Base-by-base conservation (phyloP, 1,140 invertebrate species). In the Heliconius nattereri region DNA sequence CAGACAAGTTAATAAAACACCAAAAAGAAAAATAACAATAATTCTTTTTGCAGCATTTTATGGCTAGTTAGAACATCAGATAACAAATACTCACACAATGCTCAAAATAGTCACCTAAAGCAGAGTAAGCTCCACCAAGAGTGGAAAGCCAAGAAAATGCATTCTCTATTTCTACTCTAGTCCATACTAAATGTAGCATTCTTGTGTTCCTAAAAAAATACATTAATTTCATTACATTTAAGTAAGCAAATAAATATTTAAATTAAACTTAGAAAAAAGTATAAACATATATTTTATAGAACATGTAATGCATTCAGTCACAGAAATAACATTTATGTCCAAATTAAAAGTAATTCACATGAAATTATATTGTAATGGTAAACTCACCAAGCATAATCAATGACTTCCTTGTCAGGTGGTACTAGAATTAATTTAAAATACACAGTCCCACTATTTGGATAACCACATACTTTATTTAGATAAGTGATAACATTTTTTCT, bases 111-210 rank as follows among this genome's bases (percentile, higher is more conserved):
- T 99, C 98, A 23, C 98, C 98, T 72, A 99, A 95, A 11, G 98
- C 97, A 29, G 98, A 99, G 94, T 98, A 99, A 7, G 98, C 98
- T 70, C 98, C 98, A 73, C 98, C 98, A 19, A 99, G 95, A 2
- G 98, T 99, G n/a, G 98, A 99, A 5, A 99, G 94, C 98, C 98
- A 99, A 6, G 98, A 98, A 95, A 99, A 97, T 11, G 97, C 95
- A 95, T 98, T 96, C 88, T 98, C 97, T 82, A 98, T 94, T 94
- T 98, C 97, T 83, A 96, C 95, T 83, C 95, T 90, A 20, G 95
- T 93, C 97, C 96, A 93, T 95, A 94, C 32, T 93, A 93, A 84
- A 95, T 95, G 78, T 79, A 90, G 19, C 85, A 92, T 81, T 88
- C 85, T 90, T 86, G 94, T 83, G 90, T 92, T 87, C 95, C 94